Base-by-base conservation (phyloP, 2,797 vertebrate genomes). In the Crenichthys baileyi region DNA sequence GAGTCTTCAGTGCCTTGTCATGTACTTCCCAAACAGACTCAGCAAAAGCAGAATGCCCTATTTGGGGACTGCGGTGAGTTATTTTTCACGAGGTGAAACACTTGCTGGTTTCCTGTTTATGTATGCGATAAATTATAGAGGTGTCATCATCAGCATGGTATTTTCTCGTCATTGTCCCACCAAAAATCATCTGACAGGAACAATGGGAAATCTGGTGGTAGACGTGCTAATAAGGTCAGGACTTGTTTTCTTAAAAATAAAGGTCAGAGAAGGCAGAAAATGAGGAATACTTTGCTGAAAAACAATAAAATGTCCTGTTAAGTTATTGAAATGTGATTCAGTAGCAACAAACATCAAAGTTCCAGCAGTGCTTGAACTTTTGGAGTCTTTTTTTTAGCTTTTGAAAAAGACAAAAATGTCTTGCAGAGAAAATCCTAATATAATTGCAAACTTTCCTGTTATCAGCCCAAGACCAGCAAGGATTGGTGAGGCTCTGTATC, bases 1-100 rank as follows among this genome's bases (percentile, higher is more conserved):
- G 83, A 82, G 60, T 85, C 83, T 79, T 79, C 82, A 79, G 72
- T 13, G 77, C 71, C 87, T 85, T 63, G 86, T 87, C 86, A 81
- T 60, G 55, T 76, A 50, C 80, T 83, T 78, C 48, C 70, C 61
- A 63, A 75, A 85, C 89, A 72, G 68, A 72, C 80, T 44, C 55
- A n/a, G 53, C 1, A 26, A 72, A 73, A 79, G 78, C 63, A 68
- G 80, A 79, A 84, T 85, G 81, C 78, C 85, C 85, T 84, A 77
- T 79, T 50, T 73, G 36, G 72, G 71, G 70, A 73, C 11, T 7
- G 36, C 8, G 0, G 22, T 24, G 73, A 73, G 73, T 83, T 83
- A 15, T 36, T 74, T 51, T 56, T 73, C 48, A 7, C 29, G 60
- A 1, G 58, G 18, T 29, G 1, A 44, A 72, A 75, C 67, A 24